Evolutionary conservation across 1,140 invertebrate genomes (phyloP).

Genomic region (Macrotrachela quadricornifera): DNA sequence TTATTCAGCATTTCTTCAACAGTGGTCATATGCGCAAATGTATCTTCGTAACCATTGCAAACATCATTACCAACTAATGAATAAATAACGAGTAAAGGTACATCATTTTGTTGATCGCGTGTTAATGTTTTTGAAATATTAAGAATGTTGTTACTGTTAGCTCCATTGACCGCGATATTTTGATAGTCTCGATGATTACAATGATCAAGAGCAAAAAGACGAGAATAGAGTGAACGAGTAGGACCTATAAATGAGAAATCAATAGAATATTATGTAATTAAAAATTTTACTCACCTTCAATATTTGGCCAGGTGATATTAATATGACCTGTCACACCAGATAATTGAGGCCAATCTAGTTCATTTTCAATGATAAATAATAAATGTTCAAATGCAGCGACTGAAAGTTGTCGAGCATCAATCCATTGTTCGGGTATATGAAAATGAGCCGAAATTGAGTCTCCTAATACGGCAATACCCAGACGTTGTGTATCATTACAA

Average conservation of each 20-base stretch:
- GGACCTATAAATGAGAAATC: too few relatives aligned
- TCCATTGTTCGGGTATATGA: slow-evolving; percentile 32
- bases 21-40: slow-evolving; percentile 30
- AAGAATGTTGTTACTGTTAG: too few relatives aligned
- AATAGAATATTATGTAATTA: too few relatives aligned
- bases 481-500: slow-evolving; percentile 20
- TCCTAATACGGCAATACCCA: slow-evolving; percentile 32
- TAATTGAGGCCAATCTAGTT: slow-evolving; percentile 36
- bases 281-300: too few relatives aligned
- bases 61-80: slow-evolving; percentile 36
- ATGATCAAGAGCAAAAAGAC: slow-evolving; percentile 23
- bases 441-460: slow-evolving; percentile 38
- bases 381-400: slow-evolving; percentile 23
- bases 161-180: slow-evolving; percentile 34
- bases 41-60: slow-evolving; percentile 30
- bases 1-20: slow-evolving; percentile 22
- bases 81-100: slow-evolving; percentile 30
- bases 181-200: slow-evolving; percentile 37
- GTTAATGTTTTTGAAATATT: too few relatives aligned
- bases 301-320: slow-evolving; percentile 16
- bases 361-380: slow-evolving; percentile 30
- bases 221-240: slow-evolving; percentile 23
- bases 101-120: slow-evolving; percentile 16
- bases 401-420: slow-evolving; percentile 12
- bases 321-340: slow-evolving; percentile 30